Evolutionary conservation across 2,113 vertebrate species (phyloP).

Genomic region (Gavialis gangeticus): DNA sequence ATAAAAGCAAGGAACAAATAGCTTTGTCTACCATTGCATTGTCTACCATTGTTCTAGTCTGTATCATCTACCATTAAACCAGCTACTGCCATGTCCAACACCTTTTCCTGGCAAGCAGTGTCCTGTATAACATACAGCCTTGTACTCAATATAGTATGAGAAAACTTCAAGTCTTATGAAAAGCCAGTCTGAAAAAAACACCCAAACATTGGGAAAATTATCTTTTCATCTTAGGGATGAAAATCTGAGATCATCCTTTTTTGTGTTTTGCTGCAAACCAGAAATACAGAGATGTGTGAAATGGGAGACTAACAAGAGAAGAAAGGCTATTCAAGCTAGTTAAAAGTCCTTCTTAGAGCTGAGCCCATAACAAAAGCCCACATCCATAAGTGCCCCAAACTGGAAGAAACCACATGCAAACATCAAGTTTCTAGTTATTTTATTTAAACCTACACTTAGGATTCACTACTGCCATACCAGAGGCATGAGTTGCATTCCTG

Average conservation of each 20-base stretch:
- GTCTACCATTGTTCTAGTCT: not conserved
- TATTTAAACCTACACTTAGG: not conserved
- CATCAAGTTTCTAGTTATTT: not conserved
- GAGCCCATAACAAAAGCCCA: not conserved
- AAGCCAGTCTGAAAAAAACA: not conserved
- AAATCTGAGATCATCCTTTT: not conserved
- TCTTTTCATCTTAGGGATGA: not conserved
- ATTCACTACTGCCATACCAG: not conserved
- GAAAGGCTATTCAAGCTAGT: not conserved
- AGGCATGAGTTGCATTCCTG: not conserved
- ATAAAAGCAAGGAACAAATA: not conserved
- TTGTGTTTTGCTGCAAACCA: not conserved
- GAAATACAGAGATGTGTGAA: not conserved
- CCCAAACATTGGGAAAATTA: not conserved
- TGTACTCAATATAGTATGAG: not conserved
- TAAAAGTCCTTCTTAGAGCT: not conserved
- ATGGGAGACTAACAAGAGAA: not conserved
- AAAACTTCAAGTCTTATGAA: not conserved
- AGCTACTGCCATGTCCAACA: not conserved
- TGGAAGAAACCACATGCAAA: not conserved
- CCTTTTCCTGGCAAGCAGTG: not conserved
- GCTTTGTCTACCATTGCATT: not conserved
- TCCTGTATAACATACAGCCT: not conserved
- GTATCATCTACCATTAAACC: not conserved
- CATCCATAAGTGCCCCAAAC: not conserved